These are phyloP conservation scores for Pachycephala philippinensis DNA, from an alignment of 2,113 vertebrate genomes.

Conservation along the genomic window DNA sequence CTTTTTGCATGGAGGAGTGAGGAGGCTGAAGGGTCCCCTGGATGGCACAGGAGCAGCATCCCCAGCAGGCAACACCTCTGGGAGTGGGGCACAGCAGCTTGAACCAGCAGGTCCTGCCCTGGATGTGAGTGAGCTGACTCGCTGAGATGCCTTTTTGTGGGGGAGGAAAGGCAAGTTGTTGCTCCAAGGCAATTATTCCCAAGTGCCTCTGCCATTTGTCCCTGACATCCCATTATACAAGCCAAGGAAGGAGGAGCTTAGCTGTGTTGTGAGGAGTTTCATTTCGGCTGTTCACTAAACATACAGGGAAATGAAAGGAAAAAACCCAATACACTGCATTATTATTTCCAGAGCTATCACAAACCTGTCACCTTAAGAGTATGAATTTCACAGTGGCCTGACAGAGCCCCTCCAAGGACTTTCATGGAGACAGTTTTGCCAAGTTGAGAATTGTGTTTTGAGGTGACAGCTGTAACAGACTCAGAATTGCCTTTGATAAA, in stretches of 20 bases:
- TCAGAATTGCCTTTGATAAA: background rate
- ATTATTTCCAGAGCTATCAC: background rate
- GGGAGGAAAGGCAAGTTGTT: background rate
- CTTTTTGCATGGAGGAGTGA: background rate
- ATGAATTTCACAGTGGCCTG: background rate
- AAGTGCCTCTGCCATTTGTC: background rate
- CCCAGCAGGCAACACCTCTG: fast-evolving
- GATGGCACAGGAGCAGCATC: background rate
- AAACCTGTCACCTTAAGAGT: background rate
- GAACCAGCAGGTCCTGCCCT: fast-evolving
- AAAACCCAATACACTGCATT: fast-evolving
- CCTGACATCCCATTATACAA: fast-evolving
- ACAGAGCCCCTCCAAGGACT: background rate
- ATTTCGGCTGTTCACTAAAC: background rate
- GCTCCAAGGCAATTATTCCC: background rate
- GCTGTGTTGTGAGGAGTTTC: background rate
- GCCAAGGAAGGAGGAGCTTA: fast-evolving
- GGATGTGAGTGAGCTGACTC: fast-evolving
- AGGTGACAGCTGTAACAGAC: background rate
- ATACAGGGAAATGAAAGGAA: background rate
- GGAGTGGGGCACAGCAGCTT: background rate
- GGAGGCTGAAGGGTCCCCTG: background rate
- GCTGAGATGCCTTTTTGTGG: background rate
- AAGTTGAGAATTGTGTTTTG: background rate
- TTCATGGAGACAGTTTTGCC: background rate